Base-by-base conservation (phyloP, 2,888 invertebrate species). In the Vandiemenella viatica region DNA sequence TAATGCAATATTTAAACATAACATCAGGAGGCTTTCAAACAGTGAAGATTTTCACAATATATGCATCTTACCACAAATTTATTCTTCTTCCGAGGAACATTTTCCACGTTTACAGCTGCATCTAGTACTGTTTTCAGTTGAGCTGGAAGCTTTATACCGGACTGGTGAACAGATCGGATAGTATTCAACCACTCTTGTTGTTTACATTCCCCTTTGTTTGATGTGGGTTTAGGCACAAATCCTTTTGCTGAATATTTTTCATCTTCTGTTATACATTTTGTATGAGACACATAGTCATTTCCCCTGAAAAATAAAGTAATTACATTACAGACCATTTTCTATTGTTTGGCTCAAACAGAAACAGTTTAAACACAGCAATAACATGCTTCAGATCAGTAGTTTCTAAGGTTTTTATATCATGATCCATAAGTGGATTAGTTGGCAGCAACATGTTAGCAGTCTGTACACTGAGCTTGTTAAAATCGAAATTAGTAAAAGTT, bases 171-270 rank as follows among this genome's bases (percentile, higher is more conserved):
- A 18, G 73, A 70, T 50, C 79, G 76, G 13, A 88, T 73, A 64
- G 79, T 73, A 61, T 81, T 78, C 15, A 81, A 71, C 92, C 92
- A 93, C 44, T 76, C 76, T 60, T 80, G 81, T 64, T 93, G 93
- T 62, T 91, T 92, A 55, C 74, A 76, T 62, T 86, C 87, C 6
- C 90, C 90, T 66, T 89, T 90, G 61, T 87, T 86, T 49, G 78
- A 75, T 10, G 69, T 66, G 15, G 74, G 69, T 61, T 82, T 83
- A 4, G 79, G 71, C 18, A 77, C 74, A 62, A 79, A 86, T 38
- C 82, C 80, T 65, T 84, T 86, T 0, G 83, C 89, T 6, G 88
- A 83, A 63, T 96, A 96, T 57, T 91, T 81, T 65, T 92, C 81
- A 21, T 82, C 83, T 69, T 96, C 81, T 0, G 83, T 77, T 44